A percentile compares a stretch with the other conserved stretches of the same genome.
These are phyloP conservation scores for Platichthys flesus DNA, from an alignment of 2,113 vertebrate species.

Conservation along the genomic window DNA sequence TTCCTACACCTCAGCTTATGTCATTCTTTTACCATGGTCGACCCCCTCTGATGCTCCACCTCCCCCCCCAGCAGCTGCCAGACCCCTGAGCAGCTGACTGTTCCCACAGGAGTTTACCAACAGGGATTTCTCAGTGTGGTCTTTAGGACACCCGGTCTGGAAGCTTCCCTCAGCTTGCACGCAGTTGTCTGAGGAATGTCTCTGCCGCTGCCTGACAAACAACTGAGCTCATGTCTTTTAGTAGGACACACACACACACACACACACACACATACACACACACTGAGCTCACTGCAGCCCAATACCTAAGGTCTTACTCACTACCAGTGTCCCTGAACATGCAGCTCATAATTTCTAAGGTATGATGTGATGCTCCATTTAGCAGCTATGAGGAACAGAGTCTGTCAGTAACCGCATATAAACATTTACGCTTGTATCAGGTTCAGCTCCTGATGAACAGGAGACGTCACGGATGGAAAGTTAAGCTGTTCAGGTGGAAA, in stretches of 20 bases:
- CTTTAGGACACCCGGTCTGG: slow-evolving; percentile 64
- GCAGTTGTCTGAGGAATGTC: slow-evolving; percentile 69
- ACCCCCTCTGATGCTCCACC: not conserved
- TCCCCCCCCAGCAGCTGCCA: slow-evolving; percentile 42
- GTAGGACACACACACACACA: slow-evolving; percentile 36
- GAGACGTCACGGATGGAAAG: not conserved
- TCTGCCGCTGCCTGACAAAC: slow-evolving; percentile 59
- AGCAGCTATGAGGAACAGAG: slow-evolving; percentile 41
- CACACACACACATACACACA: slow-evolving; percentile 45
- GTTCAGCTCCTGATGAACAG: slow-evolving; percentile 18
- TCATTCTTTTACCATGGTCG: not conserved
- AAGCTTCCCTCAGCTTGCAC: slow-evolving; percentile 67
- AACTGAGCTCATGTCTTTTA: slow-evolving; percentile 60
- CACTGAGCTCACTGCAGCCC: slow-evolving; percentile 33
- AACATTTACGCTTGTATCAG: slow-evolving; percentile 33
- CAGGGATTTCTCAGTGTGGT: slow-evolving; percentile 46
- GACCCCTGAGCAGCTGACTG: slow-evolving; percentile 51
- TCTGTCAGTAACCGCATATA: slow-evolving; percentile 50
- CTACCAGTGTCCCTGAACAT: slow-evolving; percentile 47
- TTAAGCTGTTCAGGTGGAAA: not conserved
- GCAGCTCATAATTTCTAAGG: slow-evolving; percentile 63
- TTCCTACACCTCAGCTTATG: not conserved
- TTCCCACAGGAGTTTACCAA: slow-evolving; percentile 34
- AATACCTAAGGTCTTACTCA: slow-evolving; percentile 62
- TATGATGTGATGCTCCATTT: slow-evolving; percentile 63